Evolutionary conservation across 1,140 invertebrate species (phyloP), one percentile per base, ranked within the genome.

Genomic region (Hirudo medicinalis): DNA sequence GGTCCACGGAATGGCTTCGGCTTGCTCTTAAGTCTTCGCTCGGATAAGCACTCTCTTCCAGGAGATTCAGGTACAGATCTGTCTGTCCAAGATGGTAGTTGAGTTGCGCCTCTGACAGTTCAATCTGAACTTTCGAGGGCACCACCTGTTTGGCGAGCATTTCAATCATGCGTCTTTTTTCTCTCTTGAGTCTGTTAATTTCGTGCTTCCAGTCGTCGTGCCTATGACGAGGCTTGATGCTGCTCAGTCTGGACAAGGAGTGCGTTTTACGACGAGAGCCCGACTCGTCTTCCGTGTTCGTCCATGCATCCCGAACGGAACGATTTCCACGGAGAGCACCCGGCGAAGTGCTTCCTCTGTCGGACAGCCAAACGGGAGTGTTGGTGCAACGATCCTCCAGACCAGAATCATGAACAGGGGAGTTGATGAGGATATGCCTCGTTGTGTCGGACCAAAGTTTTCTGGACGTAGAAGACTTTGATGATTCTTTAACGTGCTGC

Each of bases 31-130:
- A 49, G 36, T 29, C 67, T 67, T 70, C n/a, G 53, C 15, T 76
- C 75, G 54, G 54, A 72, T n/a, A 72, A 72, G 76, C 77, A 0
- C 73, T 72, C 20, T 78, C 78, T 20, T 80, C 79, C 22, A 80
- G 67, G 1, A 77, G 75, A 20, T 77, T 72, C 20, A 81, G 75
- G 13, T 80, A 71, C 2, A 76, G 71, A 72, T 81, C 80, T 15
- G 80, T 80, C 72, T 81, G 80, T 13, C 78, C 79, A 72, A 80
- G 77, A 66, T 77, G 76, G 72, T 81, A 79, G 71, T 81, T 80
- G 5, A 81, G 72, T 57, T 80, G 79, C 9, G 76, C 76, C 71
- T 81, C 80, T 13, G 79, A 71, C 19, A 80, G 71, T 71, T 81
- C 79, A 36, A 80, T 75, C 67, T 78, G 79, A 20, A 80, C 71